These are phyloP conservation scores for Tethya wilhelma DNA, from an alignment of 37 sponge, comb jelly and placozoan species.

Conservation along the genomic window DNA sequence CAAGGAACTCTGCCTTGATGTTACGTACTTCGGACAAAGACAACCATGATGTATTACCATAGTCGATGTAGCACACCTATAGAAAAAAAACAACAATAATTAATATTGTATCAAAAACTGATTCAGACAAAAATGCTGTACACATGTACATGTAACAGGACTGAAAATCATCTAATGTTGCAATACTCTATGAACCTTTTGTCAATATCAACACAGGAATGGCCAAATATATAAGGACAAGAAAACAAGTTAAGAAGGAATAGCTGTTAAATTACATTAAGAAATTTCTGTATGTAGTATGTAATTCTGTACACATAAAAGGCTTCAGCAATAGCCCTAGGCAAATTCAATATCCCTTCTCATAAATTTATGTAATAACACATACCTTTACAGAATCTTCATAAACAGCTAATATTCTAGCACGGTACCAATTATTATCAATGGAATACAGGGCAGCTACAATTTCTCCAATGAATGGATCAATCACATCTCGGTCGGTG, in stretches of 20 bases:
- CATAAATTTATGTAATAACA: too few relatives aligned
- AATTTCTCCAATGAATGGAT: constrained; percentile 42
- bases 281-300: too few relatives aligned
- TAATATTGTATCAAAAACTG: neutral
- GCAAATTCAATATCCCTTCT: too few relatives aligned
- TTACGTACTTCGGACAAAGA: constrained; percentile 9
- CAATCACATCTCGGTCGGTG: constrained; percentile 12
- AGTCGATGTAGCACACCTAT: constrained; percentile 65
- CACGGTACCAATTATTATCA: constrained; percentile 40
- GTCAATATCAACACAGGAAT: too few relatives aligned
- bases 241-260: too few relatives aligned
- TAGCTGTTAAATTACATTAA: too few relatives aligned
- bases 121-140: neutral
- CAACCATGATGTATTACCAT: constrained; percentile 35
- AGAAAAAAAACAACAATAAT: neutral
- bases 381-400: constrained; percentile 10
- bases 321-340: too few relatives aligned
- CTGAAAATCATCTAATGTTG: neutral
- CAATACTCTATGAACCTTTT: too few relatives aligned
- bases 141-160: neutral
- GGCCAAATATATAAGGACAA: too few relatives aligned
- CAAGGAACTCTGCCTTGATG: constrained; percentile 38
- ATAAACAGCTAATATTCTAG: constrained; percentile 6
- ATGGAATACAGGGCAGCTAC: constrained; percentile 18
- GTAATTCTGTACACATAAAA: too few relatives aligned